Evolutionary conservation across 2,888 invertebrate genomes (phyloP).

Genomic region (Limulus polyphemus): DNA sequence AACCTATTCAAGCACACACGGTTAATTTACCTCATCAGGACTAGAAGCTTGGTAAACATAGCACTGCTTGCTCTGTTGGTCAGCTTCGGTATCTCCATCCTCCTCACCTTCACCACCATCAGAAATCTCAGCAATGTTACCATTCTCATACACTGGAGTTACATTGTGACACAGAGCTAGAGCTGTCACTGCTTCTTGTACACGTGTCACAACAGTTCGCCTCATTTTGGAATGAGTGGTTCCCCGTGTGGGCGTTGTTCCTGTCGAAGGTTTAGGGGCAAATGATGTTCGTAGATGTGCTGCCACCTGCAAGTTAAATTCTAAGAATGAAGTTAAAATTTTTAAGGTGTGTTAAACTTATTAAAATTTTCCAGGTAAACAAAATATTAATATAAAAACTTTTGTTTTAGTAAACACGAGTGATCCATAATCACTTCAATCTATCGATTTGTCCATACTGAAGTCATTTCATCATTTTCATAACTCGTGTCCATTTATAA

Average conservation of each 20-base stretch:
- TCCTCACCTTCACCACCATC: neutral
- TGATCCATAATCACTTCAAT: neutral
- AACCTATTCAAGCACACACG: too few relatives aligned
- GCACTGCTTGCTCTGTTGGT: constrained; percentile 27
- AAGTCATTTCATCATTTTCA: neutral
- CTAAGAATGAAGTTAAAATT: too few relatives aligned
- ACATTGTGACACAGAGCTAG: constrained; percentile 97
- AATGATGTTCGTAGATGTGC: constrained; percentile 42
- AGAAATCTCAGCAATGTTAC: neutral
- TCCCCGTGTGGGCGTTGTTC: constrained; percentile 13
- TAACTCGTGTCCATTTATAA: neutral
- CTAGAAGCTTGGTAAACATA: constrained; percentile 55
- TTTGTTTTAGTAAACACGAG: too few relatives aligned
- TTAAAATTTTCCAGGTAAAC: too few relatives aligned
- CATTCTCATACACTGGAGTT: constrained; percentile 59
- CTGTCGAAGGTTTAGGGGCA: constrained; percentile 21
- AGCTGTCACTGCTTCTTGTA: constrained; percentile 82
- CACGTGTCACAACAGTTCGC: constrained; percentile 56
- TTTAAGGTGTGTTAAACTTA: too few relatives aligned
- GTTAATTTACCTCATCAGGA: constrained; percentile 51
- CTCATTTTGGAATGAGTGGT: constrained; percentile 43
- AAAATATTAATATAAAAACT: too few relatives aligned
- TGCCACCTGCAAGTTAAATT: constrained; percentile 36
- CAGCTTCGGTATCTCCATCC: constrained; percentile 13
- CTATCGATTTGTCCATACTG: neutral